A percentile compares a stretch with the other conserved stretches of the same genome.
Evolutionary conservation across 2,888 invertebrate species (phyloP).

Genomic region (Meandrusa payeni): DNA sequence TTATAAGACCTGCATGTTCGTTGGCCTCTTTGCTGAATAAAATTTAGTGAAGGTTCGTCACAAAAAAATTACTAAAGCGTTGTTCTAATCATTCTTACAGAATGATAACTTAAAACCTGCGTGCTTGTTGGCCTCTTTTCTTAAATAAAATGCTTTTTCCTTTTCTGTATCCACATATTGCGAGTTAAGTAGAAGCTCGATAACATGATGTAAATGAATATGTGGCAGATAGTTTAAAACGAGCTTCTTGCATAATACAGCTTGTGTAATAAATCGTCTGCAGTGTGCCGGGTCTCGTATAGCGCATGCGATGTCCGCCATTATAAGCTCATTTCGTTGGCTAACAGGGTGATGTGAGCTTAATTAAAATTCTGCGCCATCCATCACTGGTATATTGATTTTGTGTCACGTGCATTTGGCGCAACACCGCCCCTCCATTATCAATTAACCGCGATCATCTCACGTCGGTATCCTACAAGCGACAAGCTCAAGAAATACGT

Average conservation of each 20-base stretch:
- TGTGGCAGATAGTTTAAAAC: constrained; percentile 1
- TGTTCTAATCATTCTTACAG: no score
- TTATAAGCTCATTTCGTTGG: constrained; percentile 73
- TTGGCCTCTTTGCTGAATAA: no score
- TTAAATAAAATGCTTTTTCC: no score
- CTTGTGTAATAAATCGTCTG: constrained; percentile 6
- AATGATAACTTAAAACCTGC: no score
- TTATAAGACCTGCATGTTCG: no score
- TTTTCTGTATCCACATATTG: no score
- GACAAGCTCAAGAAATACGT: constrained; percentile 6
- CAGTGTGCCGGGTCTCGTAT: constrained; percentile 26
- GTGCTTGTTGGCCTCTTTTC: no score
- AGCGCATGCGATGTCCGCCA: constrained; percentile 37
- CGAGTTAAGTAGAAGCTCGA: no score
- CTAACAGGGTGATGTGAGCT: constrained; percentile 69
- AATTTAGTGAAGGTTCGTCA: no score
- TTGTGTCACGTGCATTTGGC: constrained; percentile 68
- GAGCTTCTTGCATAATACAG: background rate
- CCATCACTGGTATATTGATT: constrained; percentile 74
- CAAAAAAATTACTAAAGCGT: no score
- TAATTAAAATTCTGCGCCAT: constrained; percentile 75
- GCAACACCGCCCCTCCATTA: constrained; percentile 49
- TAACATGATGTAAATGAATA: constrained; percentile 22
- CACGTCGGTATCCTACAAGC: constrained; percentile 36
- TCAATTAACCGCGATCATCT: constrained; percentile 57